phyloP scores from a whole-genome alignment of 2,113 vertebrate genomes.

The Stomatorhinus ivindoensis region DNA sequence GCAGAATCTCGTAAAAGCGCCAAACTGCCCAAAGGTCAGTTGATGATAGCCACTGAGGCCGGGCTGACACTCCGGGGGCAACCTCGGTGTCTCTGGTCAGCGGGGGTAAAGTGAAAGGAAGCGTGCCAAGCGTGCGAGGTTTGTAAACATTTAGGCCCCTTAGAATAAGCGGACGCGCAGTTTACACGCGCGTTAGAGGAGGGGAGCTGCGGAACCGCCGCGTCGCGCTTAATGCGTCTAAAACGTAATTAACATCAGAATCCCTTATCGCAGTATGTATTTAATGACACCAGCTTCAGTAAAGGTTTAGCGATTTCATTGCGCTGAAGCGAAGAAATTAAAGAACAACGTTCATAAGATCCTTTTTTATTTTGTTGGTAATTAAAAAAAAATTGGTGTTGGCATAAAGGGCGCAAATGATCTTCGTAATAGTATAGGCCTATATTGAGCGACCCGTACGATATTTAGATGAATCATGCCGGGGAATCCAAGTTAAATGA shows the following conservation, averaged over 20 bases:
- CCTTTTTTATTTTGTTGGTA: background rate
- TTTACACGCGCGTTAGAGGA: conserved; percentile 6
- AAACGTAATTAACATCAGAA: background rate
- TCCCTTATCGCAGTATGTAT: background rate
- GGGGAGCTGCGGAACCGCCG: background rate
- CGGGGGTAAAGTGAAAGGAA: conserved; percentile 15
- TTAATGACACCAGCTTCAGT: background rate
- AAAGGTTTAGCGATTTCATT: background rate
- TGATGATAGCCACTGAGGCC: background rate
- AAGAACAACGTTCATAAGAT: background rate
- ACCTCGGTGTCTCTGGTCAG: conserved; percentile 8
- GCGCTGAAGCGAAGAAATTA: background rate
- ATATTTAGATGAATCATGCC: background rate
- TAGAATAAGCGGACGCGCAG: background rate
- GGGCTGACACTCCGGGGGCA: background rate
- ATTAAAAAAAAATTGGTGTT: background rate
- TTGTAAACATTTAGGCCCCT: conserved; percentile 10
- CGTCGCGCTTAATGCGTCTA: background rate
- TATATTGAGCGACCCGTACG: background rate
- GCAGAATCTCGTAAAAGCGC: background rate
- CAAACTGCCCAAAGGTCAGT: background rate
- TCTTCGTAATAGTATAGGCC: background rate
- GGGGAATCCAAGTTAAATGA: background rate
- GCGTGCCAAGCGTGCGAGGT: conserved; percentile 1
- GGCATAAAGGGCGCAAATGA: background rate